Base-by-base conservation (phyloP, 2,888 invertebrate genomes). In the Apeira syringaria region DNA sequence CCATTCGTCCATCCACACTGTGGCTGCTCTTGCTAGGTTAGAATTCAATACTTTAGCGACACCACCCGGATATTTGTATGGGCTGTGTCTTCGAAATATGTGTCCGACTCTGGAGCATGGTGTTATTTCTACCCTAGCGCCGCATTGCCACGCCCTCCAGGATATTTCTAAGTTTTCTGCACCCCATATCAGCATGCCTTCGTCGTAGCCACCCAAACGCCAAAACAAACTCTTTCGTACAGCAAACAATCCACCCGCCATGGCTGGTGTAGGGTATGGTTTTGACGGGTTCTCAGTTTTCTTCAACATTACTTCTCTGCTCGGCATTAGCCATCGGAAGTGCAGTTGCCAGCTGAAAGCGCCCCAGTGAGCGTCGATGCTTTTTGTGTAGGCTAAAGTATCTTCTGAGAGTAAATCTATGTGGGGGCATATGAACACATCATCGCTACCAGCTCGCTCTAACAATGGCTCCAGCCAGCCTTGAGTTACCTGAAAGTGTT, bases 1-100 rank as follows among this genome's bases (percentile, higher is more conserved):
- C 96, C 98, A 99, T 39, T 99, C 96, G 71, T 99, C 99, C 96
- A 99, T 96, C 99, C 99, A 99, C 0, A 99, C 99, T 1, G 96
- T 91, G 0, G 98, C 98, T 0, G 98, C 98, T 43, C 99, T 90
- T 0, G 97, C 98, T 20, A 98, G 90, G 85, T 99, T 99, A 0
- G 95, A 92, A 57, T 96, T 95, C 1, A 99, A 90, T n/a, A 97
- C 94, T 56, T 96, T 94, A 0, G 93, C 92, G 3, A 97, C 95
- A 0, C 98, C 99, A 0, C 98, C 98, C 0, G 96, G 96, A 82
- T 99, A 99, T 1, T 96, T 95, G 72, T 99, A 99, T 0, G 99
- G 99, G 1, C 98, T 98, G 27, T 95, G 95, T 77, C 96, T 95
- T 33, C 98, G 92, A 70, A 98, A 98, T 12, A 98, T 92, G 74